These are phyloP conservation scores for Drosophila mauritiana DNA, from an alignment of 1,140 invertebrate genomes.

Conservation along the genomic window DNA sequence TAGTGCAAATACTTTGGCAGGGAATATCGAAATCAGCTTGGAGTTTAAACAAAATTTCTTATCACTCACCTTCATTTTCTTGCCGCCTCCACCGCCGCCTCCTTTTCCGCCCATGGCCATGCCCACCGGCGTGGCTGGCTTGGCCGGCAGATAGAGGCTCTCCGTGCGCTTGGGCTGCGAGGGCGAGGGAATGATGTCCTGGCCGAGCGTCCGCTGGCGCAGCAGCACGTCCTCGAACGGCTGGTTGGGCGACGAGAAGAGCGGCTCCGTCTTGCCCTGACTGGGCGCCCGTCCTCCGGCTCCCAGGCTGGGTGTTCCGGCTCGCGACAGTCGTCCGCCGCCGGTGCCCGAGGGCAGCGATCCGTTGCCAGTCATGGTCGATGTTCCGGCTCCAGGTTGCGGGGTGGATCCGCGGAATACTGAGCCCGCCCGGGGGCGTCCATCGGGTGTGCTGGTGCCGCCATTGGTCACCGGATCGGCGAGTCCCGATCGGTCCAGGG, in stretches of 20 bases:
- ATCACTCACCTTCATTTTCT: constrained; percentile 80
- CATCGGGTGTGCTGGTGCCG: constrained; percentile 86
- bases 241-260: constrained; percentile 81
- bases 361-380: constrained; percentile 85
- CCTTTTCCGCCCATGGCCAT: constrained; percentile 84
- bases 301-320: constrained; percentile 83
- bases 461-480: constrained; percentile 60
- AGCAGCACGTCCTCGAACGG: constrained; percentile 92
- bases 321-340: constrained; percentile 84
- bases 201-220: constrained; percentile 91
- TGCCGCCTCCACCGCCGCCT: constrained; percentile 84
- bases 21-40: no score
- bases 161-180: constrained; percentile 95
- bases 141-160: constrained; percentile 89
- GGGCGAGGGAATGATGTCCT: constrained; percentile 93
- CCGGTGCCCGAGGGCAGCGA: constrained; percentile 85
- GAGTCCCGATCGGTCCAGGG: constrained; percentile 87
- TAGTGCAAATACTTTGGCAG: no score
- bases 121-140: constrained; percentile 85
- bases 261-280: constrained; percentile 58
- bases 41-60: not conserved
- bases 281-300: constrained; percentile 57
- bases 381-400: constrained; percentile 83
- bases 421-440: constrained; percentile 85
- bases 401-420: constrained; percentile 49